These are phyloP conservation scores for Albula glossodonta DNA, from an alignment of 2,113 vertebrate genomes.

Conservation along the genomic window DNA sequence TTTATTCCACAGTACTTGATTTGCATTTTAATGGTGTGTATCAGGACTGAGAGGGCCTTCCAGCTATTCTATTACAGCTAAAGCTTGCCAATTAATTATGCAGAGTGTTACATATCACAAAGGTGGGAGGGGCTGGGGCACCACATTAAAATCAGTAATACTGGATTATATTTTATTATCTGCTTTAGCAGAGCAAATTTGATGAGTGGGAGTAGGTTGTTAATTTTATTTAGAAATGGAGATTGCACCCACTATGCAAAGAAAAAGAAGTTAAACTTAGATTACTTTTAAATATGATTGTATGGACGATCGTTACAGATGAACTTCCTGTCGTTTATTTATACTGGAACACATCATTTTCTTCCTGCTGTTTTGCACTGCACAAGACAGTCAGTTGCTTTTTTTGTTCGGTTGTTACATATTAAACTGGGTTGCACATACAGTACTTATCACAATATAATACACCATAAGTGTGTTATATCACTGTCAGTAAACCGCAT, in stretches of 20 bases:
- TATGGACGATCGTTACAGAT: slow-evolving; percentile 22
- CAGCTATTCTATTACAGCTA: slow-evolving; percentile 53
- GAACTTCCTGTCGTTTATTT: slow-evolving; percentile 22
- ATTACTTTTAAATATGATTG: slow-evolving; percentile 53
- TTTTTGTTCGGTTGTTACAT: too few species aligned
- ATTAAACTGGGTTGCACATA: too few species aligned
- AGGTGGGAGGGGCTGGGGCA: slow-evolving; percentile 41
- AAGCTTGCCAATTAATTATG: slow-evolving; percentile 63
- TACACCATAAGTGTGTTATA: too few species aligned
- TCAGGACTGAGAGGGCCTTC: slow-evolving; percentile 54
- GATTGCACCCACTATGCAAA: slow-evolving; percentile 28
- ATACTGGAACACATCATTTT: background rate
- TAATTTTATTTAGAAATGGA: slow-evolving; percentile 43
- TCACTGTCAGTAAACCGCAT: too few species aligned
- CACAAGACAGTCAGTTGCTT: too few species aligned
- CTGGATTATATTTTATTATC: slow-evolving; percentile 44
- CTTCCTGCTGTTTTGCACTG: background rate
- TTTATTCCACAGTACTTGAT: slow-evolving; percentile 60
- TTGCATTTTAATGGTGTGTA: slow-evolving; percentile 69
- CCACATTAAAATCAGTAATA: slow-evolving; percentile 42
- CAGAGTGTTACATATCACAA: slow-evolving; percentile 56
- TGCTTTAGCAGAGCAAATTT: slow-evolving; percentile 5
- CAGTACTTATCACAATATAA: too few species aligned
- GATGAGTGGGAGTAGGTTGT: slow-evolving; percentile 11
- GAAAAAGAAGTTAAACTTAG: slow-evolving; percentile 37